Conservation (phyloP, 2,113 vertebrate genomes). For the Ifrita kowaldi region DNA sequence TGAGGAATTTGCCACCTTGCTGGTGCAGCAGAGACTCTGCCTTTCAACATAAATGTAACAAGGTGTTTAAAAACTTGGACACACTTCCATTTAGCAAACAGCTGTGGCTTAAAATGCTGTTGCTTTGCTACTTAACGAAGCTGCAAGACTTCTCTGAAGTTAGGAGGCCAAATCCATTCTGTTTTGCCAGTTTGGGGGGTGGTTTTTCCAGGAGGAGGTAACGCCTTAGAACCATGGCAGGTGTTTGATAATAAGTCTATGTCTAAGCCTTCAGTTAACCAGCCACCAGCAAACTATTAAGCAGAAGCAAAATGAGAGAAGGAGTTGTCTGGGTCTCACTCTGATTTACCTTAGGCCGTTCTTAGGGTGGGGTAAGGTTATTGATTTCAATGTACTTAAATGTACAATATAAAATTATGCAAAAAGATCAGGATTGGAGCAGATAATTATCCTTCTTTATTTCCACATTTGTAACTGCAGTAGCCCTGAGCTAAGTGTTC, state of each 20-base stretch:
- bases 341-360: not conserved
- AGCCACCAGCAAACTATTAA: not conserved
- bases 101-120: constrained; percentile 18
- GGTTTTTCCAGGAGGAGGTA: not conserved
- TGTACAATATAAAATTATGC: not conserved
- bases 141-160: not conserved
- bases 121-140: not conserved
- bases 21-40: not conserved
- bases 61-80: constrained; percentile 40
- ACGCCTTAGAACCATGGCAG: not conserved
- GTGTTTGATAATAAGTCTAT: not conserved
- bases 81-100: constrained; percentile 41
- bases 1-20: constrained; percentile 38
- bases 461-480: not conserved
- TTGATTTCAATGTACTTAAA: not conserved
- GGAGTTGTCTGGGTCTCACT: not conserved
- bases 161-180: not conserved
- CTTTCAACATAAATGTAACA: not conserved
- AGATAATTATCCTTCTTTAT: not conserved
- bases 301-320: not conserved
- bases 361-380: not conserved
- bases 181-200: not conserved
- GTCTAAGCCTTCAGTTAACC: not conserved
- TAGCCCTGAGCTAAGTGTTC: not conserved
- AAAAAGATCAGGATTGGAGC: not conserved